These are phyloP conservation scores for Microcebus murinus DNA, from an alignment of 2,113 vertebrate genomes.

Conservation along the genomic window DNA sequence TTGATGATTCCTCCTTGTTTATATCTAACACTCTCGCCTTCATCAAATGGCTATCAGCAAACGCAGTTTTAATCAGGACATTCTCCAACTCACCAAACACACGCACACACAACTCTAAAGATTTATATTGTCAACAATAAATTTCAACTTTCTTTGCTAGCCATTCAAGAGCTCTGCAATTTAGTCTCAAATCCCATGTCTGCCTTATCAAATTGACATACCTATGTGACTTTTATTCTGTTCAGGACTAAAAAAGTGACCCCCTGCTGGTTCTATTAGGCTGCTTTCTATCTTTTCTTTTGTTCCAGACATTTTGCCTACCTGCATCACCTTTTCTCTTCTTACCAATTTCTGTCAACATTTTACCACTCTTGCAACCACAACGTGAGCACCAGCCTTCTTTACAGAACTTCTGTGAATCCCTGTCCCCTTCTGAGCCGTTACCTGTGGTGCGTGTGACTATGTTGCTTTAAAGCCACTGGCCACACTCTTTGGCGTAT, in stretches of 20 bases:
- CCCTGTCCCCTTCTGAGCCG: background rate
- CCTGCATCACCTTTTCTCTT: background rate
- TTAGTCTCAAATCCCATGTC: background rate
- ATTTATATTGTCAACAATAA: background rate
- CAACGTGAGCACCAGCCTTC: fast-evolving
- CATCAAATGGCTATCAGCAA: background rate
- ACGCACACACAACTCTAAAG: background rate
- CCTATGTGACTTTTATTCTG: background rate
- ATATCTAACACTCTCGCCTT: background rate
- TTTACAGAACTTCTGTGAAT: no score
- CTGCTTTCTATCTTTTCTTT: background rate
- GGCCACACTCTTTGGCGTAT: background rate
- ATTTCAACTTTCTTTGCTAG: background rate
- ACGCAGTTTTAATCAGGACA: background rate
- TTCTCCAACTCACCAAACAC: background rate
- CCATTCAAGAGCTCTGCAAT: background rate
- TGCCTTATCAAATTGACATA: background rate
- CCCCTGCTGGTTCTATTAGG: background rate
- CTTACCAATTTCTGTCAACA: background rate
- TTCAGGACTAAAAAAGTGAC: background rate
- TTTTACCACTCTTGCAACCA: background rate
- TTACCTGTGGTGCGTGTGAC: fast-evolving
- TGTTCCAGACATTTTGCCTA: background rate
- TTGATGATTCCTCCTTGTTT: background rate
- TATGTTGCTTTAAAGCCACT: no score